These are phyloP conservation scores for Drosophila greeni DNA, from an alignment of 2,888 invertebrate species.

Conservation along the genomic window DNA sequence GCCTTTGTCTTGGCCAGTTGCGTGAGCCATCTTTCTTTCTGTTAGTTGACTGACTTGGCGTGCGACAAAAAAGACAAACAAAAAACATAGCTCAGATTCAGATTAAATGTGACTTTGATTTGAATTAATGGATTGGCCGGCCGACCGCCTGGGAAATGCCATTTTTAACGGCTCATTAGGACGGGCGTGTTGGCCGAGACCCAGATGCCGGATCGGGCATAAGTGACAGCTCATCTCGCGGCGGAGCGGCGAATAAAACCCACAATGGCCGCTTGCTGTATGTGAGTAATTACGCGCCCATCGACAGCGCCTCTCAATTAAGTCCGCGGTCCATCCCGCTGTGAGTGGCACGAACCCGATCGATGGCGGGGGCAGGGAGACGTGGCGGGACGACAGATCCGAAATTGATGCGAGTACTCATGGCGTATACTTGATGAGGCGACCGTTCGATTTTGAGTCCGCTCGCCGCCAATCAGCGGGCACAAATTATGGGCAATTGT, in stretches of 20 bases:
- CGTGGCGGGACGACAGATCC: constrained; percentile 16
- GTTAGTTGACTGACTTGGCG: constrained; percentile 19
- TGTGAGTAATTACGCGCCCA: constrained; percentile 55
- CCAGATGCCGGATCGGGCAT: constrained; percentile 50
- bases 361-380: constrained; percentile 7
- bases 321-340: constrained; percentile 41
- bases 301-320: constrained; percentile 54
- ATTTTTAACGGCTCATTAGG: constrained; percentile 51
- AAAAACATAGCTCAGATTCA: constrained; percentile 23
- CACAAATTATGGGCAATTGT: constrained; percentile 69
- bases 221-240: constrained; percentile 36
- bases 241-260: constrained; percentile 20
- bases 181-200: constrained; percentile 59
- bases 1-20: constrained; percentile 52
- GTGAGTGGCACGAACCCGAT: constrained; percentile 33
- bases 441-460: constrained; percentile 28
- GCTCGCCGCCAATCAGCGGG: constrained; percentile 57
- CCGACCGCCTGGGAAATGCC: constrained; percentile 52
- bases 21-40: constrained; percentile 33
- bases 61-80: constrained; percentile 24
- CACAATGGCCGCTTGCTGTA: constrained; percentile 47
- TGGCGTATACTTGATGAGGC: constrained; percentile 44
- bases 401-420: constrained; percentile 26
- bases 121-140: constrained; percentile 54
- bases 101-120: constrained; percentile 44